Base-by-base conservation (phyloP, 2,113 vertebrate genomes). In the Noctilio leporinus region DNA sequence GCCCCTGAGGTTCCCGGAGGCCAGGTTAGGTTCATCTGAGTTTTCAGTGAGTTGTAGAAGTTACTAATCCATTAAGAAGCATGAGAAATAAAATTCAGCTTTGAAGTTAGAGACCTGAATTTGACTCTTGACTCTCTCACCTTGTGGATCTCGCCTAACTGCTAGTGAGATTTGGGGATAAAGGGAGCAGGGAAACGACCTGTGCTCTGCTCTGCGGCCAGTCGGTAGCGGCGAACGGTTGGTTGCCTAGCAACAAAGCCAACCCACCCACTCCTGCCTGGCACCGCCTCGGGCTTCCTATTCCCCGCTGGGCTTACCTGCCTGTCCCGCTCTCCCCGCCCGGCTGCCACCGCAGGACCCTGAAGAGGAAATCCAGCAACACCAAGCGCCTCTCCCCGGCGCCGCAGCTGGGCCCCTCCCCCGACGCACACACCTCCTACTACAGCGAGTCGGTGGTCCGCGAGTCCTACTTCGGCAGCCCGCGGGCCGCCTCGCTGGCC, bases 401-500 rank as follows among this genome's bases (percentile, higher is more conserved):
- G 0, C 97, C 84, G 0, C 96, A 97, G 90, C 94, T 97, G 95
- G 96, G 81, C 40, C 86, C 95, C 15, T 51, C 94, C 43, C 96
- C 98, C 1, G 96, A 97, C 28, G 38, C 97, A 0, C 98, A 98
- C 86, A 98, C 98, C 69, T 98, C 98, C 78, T 98, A 98, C 94
- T 99, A 98, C 90, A 98, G 98, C 0, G 98, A 99, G 96, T 98
- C 98, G 0, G 0, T 98, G 96, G 84, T 98, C 93, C 98, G 96
- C 0, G 98, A 98, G 90, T 98, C 98, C 72, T 99, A 98, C 93
- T 86, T 98, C 28, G 98, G 96, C 38, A 98, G 97, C 78, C 98
- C 97, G 73, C 97, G 98, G 95, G 57, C 97, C 26, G 2, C 94
- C 73, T 0, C 96, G 78, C 76, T 96, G 26, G 95, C 97, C 93